Conservation (phyloP, 2,888 invertebrate species). For the Pristionchus entomophagus region DNA sequence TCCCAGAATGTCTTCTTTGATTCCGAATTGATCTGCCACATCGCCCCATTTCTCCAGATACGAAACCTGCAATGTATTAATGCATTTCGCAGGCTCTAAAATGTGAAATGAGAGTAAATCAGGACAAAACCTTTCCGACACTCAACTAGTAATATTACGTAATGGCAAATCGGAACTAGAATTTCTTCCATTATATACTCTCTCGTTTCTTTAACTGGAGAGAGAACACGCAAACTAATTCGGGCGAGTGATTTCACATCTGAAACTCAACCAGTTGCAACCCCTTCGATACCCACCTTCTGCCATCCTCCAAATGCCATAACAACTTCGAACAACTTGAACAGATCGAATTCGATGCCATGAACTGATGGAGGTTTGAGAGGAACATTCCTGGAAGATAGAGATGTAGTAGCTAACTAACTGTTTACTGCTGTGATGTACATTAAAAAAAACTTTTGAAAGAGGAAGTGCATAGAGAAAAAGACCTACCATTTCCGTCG, state of each 20-base stretch:
- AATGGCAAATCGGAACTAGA: too few relatives aligned
- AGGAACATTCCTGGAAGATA: slow-evolving; percentile 61
- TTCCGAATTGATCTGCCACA: slow-evolving; percentile 66
- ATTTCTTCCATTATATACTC: too few relatives aligned
- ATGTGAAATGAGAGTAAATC: not conserved
- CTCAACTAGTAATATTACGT: too few relatives aligned
- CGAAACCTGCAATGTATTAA: slow-evolving; percentile 58
- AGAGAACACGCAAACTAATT: too few relatives aligned
- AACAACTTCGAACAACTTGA: slow-evolving; percentile 90
- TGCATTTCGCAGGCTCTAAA: not conserved
- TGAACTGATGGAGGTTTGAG: slow-evolving; percentile 85
- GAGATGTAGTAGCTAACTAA: not conserved
- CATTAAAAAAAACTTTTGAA: not conserved
- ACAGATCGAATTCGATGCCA: slow-evolving; percentile 92
- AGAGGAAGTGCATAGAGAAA: not conserved
- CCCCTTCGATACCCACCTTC: slow-evolving; percentile 89
- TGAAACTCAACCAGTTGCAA: not conserved
- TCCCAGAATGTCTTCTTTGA: slow-evolving; percentile 90
- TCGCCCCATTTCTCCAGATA: slow-evolving; percentile 69
- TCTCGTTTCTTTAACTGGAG: too few relatives aligned
- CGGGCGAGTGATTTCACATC: not conserved
- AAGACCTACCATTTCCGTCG: slow-evolving; percentile 77
- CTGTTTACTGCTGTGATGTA: not conserved
- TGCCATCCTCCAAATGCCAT: slow-evolving; percentile 93
- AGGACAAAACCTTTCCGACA: too few relatives aligned